Base-by-base conservation (phyloP, 37 sponge, comb jelly and placozoan species). In the Oopsacas minuta region DNA sequence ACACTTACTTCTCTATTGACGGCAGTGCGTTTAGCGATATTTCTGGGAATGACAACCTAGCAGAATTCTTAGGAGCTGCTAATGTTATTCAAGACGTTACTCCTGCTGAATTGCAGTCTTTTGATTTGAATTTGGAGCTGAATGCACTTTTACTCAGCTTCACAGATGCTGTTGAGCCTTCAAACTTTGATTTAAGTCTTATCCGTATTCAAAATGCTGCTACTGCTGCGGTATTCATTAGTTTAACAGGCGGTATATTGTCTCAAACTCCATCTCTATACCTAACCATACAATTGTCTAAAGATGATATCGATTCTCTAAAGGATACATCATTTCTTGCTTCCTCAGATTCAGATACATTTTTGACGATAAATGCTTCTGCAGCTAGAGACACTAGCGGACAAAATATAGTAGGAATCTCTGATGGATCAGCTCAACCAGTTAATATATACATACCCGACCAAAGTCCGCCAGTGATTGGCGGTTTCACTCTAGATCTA, bases 301-400 rank as follows among this genome's bases (percentile, higher is more conserved):
- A 51, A 39, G 84, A 53, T 38, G 94, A 94, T 38, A 52, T 94
- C 0, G 84, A 94, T 86, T 85, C 84, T 7, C 81, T 94, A 17
- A 94, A 94, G 46, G 37, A 91, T 12, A 39, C 91, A 20, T 81
- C 89, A 32, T 23, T 3, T 38, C 86, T 91, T 87, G 94, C 88
- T 51, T 89, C 88, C 15, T 84, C 88, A 8, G 49, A 15, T 30
- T 37, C 23, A 22, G 82, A 88, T 39, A 95, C 96, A 22, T 95
- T 52, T 84, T 53, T 92, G n/a, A 89, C 86, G 0, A 37, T 93
- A 8, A 49, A 25, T 38, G 32, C 52, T 46, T 84, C 83, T 34
- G 85, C 83, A 30, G 90, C 91, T 32, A 38, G 30, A 1, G 96
- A 88, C 81, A 39, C 52, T 39, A 88, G 85, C 86, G 83, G 82